phyloP scores from a whole-genome alignment of 2,888 invertebrate genomes.

The Cerastis leucographa region DNA sequence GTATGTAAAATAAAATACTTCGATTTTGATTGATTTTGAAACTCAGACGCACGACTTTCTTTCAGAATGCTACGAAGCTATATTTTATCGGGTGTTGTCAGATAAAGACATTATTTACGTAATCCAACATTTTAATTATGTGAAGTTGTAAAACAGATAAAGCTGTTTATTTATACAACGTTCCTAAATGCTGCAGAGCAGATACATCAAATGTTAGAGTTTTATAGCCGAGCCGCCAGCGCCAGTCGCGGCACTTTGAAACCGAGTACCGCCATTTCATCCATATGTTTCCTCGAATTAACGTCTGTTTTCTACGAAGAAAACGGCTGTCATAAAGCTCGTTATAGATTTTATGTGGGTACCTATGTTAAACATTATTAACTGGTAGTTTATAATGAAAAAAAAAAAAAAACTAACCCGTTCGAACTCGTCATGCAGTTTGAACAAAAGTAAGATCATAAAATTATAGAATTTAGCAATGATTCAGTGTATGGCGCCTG shows the following conservation, averaged over 20 bases:
- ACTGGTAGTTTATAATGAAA: conserved; percentile 81
- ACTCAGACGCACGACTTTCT: background rate
- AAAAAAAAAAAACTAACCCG: background rate
- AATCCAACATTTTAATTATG: conserved; percentile 74
- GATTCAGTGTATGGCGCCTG: background rate
- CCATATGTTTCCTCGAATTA: conserved; percentile 90
- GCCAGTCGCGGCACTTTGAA: conserved; percentile 86
- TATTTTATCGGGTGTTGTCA: conserved; percentile 19
- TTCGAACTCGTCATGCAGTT: background rate
- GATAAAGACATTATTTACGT: conserved; percentile 67
- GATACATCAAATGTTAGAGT: conserved; percentile 85
- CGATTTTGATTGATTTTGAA: no score
- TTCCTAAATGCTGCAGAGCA: conserved; percentile 82
- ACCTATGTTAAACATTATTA: conserved; percentile 84
- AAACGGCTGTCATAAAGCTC: conserved; percentile 87
- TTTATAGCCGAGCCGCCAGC: conserved; percentile 80
- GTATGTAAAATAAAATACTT: no score
- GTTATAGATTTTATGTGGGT: conserved; percentile 78
- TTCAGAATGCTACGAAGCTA: background rate
- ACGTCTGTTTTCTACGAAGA: conserved; percentile 90
- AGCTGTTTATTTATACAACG: conserved; percentile 86
- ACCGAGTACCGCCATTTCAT: conserved; percentile 87
- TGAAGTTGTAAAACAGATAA: conserved; percentile 81
- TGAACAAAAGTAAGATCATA: background rate
- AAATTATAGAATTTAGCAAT: background rate